Evolutionary conservation across 2,797 vertebrate genomes (phyloP), one percentile per base, ranked within the genome.

Genomic region (Bovichtus diacanthus): DNA sequence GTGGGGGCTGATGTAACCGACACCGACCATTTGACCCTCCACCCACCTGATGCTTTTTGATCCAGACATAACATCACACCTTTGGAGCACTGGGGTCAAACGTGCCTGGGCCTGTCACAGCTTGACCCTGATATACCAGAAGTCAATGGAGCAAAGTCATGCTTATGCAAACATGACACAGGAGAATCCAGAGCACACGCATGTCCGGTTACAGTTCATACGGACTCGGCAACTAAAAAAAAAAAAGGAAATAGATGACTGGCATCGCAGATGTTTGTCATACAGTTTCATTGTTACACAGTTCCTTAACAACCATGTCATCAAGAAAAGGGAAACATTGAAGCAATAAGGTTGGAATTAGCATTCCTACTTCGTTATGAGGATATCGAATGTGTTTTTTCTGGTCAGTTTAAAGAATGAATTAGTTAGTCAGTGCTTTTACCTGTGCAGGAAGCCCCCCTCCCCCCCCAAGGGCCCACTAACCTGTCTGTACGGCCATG

Each of bases 91-190:
- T 50, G 0, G 5, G 65, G 74, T 80, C 81, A 89, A 78, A 91
- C 92, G 88, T 86, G 92, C 47, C 85, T 43, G 4, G 87, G 54
- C 91, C 63, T 90, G 91, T 63, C 44, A 3, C 44, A 31, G 38
- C 39, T 72, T 70, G 77, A 85, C 80, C 70, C 38, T 3, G 11
- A 76, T 71, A 73, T 19, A 75, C 55, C 59, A 61, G 1, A n/a
- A 61, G 78, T 76, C 70, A 74, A 58, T 2, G 12, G 43, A 67
- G 25, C n/a, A 8, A 29, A 66, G 46, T 67, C 13, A 61, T 34
- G 46, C 58, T 70, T 87, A 19, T 58, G 78, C 70, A 84, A 90
- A 86, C 78, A 84, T 23, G 9, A 47, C 1, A 10, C 43, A 36
- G 62, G 41, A 43, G 77, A 56, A 41, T 41, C 16, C 25, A 39